A percentile compares a stretch with the other conserved stretches of the same genome.
phyloP scores from a whole-genome alignment of 2,797 vertebrate species.

The Peromyscus melanophrys region DNA sequence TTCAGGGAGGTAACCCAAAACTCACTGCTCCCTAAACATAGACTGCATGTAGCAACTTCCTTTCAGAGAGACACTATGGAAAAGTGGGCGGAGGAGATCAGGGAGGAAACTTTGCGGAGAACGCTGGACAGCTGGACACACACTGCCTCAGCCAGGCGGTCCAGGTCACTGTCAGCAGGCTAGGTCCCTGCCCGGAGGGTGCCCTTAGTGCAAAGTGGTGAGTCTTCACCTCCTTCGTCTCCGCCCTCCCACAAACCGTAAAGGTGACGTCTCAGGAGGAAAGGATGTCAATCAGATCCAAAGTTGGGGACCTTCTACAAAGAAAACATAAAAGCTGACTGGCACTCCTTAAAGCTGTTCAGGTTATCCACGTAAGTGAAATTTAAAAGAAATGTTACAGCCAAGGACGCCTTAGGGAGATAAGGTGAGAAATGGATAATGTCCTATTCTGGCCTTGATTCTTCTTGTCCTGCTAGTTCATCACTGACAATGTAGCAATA shows the following conservation, averaged over 20 bases:
- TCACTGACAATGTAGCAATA: neutral
- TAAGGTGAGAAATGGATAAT: neutral
- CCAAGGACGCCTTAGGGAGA: neutral
- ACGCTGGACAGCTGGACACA: neutral
- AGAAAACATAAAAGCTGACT: neutral
- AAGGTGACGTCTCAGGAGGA: neutral
- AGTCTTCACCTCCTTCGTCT: neutral
- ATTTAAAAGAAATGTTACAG: constrained; percentile 19
- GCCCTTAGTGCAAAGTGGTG: neutral
- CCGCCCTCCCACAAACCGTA: neutral
- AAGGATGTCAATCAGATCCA: constrained; percentile 7
- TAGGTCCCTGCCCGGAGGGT: too few species aligned
- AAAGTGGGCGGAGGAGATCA: neutral
- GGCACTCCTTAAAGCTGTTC: neutral
- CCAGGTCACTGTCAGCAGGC: neutral
- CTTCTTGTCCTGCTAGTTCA: neutral
- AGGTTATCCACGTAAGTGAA: constrained; percentile 51
- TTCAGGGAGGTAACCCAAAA: neutral
- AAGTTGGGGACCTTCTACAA: neutral
- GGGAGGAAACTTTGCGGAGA: neutral
- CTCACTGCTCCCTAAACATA: neutral
- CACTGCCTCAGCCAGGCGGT: neutral
- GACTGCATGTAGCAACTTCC: neutral
- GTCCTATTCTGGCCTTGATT: neutral
- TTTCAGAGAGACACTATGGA: neutral